phyloP scores from a whole-genome alignment of 2,797 vertebrate species.

The Semotilus atromaculatus region DNA sequence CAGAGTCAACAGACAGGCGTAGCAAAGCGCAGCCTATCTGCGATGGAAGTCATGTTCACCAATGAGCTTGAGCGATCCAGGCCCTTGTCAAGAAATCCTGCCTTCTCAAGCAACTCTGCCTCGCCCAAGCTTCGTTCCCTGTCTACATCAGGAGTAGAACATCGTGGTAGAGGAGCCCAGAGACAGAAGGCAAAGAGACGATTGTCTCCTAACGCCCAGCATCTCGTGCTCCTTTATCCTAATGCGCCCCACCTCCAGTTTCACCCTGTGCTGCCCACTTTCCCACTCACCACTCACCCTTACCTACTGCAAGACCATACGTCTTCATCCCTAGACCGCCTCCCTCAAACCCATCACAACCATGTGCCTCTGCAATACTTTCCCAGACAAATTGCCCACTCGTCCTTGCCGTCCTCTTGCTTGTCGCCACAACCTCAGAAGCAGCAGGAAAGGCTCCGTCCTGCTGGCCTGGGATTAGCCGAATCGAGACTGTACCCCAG shows the following conservation, averaged over 20 bases:
- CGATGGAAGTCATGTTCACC: conserved; percentile 72
- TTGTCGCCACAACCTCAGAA: conserved; percentile 68
- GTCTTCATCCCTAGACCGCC: conserved; percentile 79
- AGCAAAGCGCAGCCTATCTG: conserved; percentile 77
- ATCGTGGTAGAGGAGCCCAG: conserved; percentile 58
- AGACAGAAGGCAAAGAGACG: conserved; percentile 68
- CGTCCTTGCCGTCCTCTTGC: conserved; percentile 57
- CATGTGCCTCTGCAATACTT: conserved; percentile 65
- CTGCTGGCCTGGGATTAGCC: conserved; percentile 62
- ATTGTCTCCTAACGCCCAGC: conserved; percentile 69
- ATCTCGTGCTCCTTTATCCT: conserved; percentile 82
- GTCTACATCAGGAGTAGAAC: conserved; percentile 65
- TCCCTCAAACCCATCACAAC: conserved; percentile 63
- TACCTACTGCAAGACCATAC: conserved; percentile 71
- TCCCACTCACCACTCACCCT: conserved; percentile 68
- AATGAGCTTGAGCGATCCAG: conserved; percentile 71
- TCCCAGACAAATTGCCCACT: conserved; percentile 60
- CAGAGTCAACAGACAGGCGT: conserved; percentile 70
- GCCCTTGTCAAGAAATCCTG: conserved; percentile 70
- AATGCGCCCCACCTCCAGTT: conserved; percentile 76
- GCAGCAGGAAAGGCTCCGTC: conserved; percentile 56
- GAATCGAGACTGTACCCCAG: conserved; percentile 62
- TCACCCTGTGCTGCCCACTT: conserved; percentile 76
- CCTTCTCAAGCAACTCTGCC: conserved; percentile 70
- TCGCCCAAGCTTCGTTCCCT: conserved; percentile 67